Evolutionary conservation across 1,140 invertebrate genomes (phyloP), one percentile per base, ranked within the genome.

Genomic region (Drosophila kohkoa): DNA sequence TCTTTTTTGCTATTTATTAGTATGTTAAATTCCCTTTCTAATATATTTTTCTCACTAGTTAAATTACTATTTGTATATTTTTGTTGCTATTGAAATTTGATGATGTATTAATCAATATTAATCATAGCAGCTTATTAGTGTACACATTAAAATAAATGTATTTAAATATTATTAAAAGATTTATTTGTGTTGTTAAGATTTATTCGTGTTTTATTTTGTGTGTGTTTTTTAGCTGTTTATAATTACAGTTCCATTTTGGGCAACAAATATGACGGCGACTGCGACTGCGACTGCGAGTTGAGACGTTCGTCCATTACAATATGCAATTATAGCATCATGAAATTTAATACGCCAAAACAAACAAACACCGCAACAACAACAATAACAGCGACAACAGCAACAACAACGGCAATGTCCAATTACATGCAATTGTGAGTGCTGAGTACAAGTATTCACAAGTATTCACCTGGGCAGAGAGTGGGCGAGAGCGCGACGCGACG

Each of bases 281-380:
- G 5, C 15, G 48, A 67, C 5, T 35, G 55, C 64, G 49, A 68
- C 52, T 65, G 7, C 20, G 10, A 38, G 63, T 28, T 65, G 60
- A 55, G 68, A 74, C 65, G 15, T 13, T 74, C 71, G 74, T 43
- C 54, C 74, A 72, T 79, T 77, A 79, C 72, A 78, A 78, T 78
- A 70, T 82, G 80, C 85, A 83, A 83, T 88, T 88, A 87, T 88
- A 75, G 74, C 74, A 80, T 75, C 81, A 89, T 88, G 77, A 89
- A 75, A 88, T 88, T 83, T 78, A 82, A 88, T 88, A 83, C 59
- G 52, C 77, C 59, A 81, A 80, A 86, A 79, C 65, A 74, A 81
- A 76, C 67, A 82, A 67, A 70, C 49, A 65, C 73, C 15, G 20
- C 68, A 62, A 58, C 72, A 67, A 55, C 63, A 80, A 49, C 58